Base-by-base conservation (phyloP, 1,140 invertebrate species). In the Rhynchophorus ferrugineus region DNA sequence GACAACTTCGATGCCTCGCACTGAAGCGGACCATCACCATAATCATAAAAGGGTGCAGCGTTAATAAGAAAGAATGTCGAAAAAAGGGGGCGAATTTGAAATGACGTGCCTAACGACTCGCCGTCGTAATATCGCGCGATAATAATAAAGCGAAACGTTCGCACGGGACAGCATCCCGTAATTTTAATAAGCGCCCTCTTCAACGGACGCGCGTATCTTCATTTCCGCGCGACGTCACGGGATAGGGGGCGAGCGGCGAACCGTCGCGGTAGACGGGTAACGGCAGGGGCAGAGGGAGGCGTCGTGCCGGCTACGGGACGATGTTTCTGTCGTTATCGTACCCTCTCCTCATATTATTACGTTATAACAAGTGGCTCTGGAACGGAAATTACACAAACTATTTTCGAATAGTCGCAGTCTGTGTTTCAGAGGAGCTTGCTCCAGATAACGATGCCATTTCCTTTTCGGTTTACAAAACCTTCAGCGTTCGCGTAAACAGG, bases 361-460 rank as follows among this genome's bases (percentile, higher is more conserved):
- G 60, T 62, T 64, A 65, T 65, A 65, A 65, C 64, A 64, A 65
- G 64, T 64, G 64, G 62, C 62, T 59, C 52, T 57, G 60, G 53
- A 64, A 55, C 64, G 64, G 64, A 65, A 65, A 65, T 65, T 65
- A 65, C 64, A 65, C 61, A 64, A 65, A 65, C 64, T 65, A 65
- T 65, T 65, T 65, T 65, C 64, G 57, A 65, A 65, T 65, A 63
- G 61, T 65, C 60, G 54, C 63, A 62, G 48, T 63, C 60, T 58
- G 58, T 65, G 61, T 65, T 65, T 63, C 61, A 63, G 61, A 57
- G 58, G 50, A 35, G 58, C 58, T 58, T 60, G 60, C 58, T 59
- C 29, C 22, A 54, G 60, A 61, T 61, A 61, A 61, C 60, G 54
- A 55, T 46, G 54, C 57, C 54, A 61, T 61, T 61, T 61, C 60